phyloP scores from a whole-genome alignment of 2,888 invertebrate species.

The Camponotus fellah region DNA sequence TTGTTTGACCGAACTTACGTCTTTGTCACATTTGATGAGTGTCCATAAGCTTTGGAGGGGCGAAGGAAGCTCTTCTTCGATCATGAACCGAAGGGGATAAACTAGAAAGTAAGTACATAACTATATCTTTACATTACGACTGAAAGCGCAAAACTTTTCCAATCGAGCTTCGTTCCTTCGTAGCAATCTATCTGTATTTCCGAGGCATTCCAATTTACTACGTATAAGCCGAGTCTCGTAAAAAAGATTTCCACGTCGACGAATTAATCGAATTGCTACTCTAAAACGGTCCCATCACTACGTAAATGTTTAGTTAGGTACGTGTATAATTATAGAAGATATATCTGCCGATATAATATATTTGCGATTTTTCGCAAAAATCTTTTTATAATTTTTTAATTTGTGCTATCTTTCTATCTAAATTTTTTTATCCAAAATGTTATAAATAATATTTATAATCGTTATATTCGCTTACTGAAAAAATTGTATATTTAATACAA shows the following conservation, averaged over 20 bases:
- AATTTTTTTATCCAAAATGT: neutral
- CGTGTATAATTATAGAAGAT: neutral
- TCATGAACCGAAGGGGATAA: slow-evolving; percentile 17
- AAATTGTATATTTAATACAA: neutral
- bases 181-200: slow-evolving; percentile 9
- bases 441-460: neutral
- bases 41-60: neutral
- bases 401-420: neutral
- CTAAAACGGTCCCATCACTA: neutral
- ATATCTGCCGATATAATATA: neutral
- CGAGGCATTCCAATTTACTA: slow-evolving; percentile 7
- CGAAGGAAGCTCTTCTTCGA: slow-evolving; percentile 1
- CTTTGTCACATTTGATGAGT: neutral
- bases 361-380: neutral
- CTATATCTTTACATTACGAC: slow-evolving; percentile 40
- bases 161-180: slow-evolving; percentile 27
- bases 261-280: slow-evolving; percentile 29
- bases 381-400: neutral
- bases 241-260: slow-evolving; percentile 5
- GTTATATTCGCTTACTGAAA: neutral
- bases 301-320: neutral
- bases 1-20: neutral
- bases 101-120: slow-evolving; percentile 41
- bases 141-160: slow-evolving; percentile 32
- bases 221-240: slow-evolving; percentile 7